These are phyloP conservation scores for Drosophila algonquin DNA, from an alignment of 2,888 invertebrate genomes.

Conservation along the genomic window DNA sequence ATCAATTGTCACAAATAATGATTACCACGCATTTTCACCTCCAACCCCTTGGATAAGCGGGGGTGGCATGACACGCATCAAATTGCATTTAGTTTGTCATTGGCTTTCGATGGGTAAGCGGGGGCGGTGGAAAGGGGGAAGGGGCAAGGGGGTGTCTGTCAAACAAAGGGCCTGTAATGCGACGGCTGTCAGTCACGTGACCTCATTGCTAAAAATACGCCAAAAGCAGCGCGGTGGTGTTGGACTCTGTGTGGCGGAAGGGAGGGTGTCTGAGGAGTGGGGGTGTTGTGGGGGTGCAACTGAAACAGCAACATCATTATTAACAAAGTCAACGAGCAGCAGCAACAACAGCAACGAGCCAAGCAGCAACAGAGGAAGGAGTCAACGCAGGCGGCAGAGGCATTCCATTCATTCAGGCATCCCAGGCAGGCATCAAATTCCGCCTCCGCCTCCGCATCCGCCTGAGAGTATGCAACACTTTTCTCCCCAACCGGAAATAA, in stretches of 20 bases:
- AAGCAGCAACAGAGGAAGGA: slow-evolving; percentile 51
- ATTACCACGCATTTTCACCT: slow-evolving; percentile 72
- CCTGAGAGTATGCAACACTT: slow-evolving; percentile 38
- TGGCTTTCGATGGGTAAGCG: slow-evolving; percentile 40
- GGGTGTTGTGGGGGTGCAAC: slow-evolving; percentile 38
- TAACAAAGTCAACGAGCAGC: slow-evolving; percentile 68
- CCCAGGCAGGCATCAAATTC: slow-evolving; percentile 17
- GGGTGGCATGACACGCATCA: slow-evolving; percentile 68
- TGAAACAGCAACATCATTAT: slow-evolving; percentile 75
- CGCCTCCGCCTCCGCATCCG: slow-evolving; percentile 25
- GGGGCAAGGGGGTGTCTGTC: slow-evolving; percentile 14
- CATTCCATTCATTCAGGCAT: slow-evolving; percentile 36
- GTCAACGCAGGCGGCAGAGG: slow-evolving; percentile 53
- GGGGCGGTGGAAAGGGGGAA: slow-evolving; percentile 15
- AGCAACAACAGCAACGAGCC: slow-evolving; percentile 37
- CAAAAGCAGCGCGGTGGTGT: background rate
- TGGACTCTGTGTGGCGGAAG: background rate
- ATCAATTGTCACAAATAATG: slow-evolving; percentile 77
- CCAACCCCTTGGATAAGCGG: slow-evolving; percentile 5
- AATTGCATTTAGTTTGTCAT: slow-evolving; percentile 77
- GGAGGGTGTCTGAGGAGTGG: slow-evolving; percentile 4
- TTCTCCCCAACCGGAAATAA: slow-evolving; percentile 39
- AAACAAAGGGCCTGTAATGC: slow-evolving; percentile 39
- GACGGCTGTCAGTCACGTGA: slow-evolving; percentile 61
- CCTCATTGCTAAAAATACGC: slow-evolving; percentile 63